These are phyloP conservation scores for Ammodytes marinus DNA, from an alignment of 2,113 vertebrate species.

Conservation along the genomic window DNA sequence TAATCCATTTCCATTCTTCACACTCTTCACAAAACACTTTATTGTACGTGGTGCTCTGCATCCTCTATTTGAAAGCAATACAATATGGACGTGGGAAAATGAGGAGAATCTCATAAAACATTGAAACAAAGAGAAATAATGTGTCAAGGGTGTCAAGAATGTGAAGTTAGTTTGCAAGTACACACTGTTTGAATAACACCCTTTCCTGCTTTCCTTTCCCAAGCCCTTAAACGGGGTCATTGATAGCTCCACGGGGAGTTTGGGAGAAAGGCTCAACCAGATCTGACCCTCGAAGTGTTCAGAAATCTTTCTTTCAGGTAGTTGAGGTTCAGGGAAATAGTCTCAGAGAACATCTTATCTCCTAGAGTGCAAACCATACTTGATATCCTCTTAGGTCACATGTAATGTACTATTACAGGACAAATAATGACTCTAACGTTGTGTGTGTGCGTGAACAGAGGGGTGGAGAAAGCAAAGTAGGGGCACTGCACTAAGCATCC, in stretches of 20 bases:
- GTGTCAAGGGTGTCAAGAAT: conserved; percentile 49
- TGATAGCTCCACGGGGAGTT: conserved; percentile 51
- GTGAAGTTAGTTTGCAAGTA: conserved; percentile 31
- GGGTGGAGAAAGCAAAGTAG: conserved; percentile 72
- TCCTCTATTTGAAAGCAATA: conserved; percentile 56
- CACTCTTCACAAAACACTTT: conserved; percentile 16
- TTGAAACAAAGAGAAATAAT: conserved; percentile 56
- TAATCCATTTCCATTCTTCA: conserved; percentile 18
- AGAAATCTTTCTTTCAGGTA: conserved; percentile 62
- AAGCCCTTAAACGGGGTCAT: conserved; percentile 33
- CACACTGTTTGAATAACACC: conserved; percentile 49
- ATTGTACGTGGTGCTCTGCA: conserved; percentile 26
- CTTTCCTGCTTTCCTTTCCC: conserved; percentile 59
- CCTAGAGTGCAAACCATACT: conserved; percentile 54
- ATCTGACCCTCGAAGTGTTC: conserved; percentile 55
- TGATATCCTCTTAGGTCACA: conserved; percentile 65
- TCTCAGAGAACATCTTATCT: conserved; percentile 72
- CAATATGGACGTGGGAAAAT: conserved; percentile 37
- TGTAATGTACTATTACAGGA: not conserved
- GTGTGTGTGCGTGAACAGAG: conserved; percentile 59
- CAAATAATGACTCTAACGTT: conserved; percentile 45
- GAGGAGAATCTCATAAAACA: conserved; percentile 56
- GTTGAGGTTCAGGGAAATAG: conserved; percentile 47
- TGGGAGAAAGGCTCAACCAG: conserved; percentile 47
- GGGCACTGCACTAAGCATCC: conserved; percentile 61